Percentiles rank a stretch among this genome's conserved stretches.
phyloP scores from a whole-genome alignment of 2,888 invertebrate species.

The Hemicrepidius hirtus region DNA sequence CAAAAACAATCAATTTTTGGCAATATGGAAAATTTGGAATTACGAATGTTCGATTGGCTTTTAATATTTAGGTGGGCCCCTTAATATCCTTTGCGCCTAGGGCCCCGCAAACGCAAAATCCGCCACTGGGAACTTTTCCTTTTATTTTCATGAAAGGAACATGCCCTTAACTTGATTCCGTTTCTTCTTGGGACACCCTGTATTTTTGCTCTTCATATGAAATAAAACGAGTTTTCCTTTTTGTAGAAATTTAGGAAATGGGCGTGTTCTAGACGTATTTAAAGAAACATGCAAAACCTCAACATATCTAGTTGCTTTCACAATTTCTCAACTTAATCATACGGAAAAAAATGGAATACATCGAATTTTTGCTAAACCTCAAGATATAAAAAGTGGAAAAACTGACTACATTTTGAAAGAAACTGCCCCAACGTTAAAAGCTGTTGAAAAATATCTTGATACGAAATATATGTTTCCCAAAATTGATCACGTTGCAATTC shows the following conservation, averaged over 20 bases:
- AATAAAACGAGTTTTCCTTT: neutral
- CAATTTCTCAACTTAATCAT: constrained; percentile 82
- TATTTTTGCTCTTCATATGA: too few species aligned
- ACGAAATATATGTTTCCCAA: constrained; percentile 79
- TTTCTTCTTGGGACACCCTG: too few species aligned
- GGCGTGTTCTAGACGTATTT: constrained; percentile 16
- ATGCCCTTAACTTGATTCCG: too few species aligned
- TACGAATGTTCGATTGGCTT: too few species aligned
- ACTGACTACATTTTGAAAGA: constrained; percentile 71
- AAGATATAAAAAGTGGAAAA: constrained; percentile 71
- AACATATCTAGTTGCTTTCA: constrained; percentile 90
- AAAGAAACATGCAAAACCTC: constrained; percentile 79
- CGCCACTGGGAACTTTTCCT: too few species aligned
- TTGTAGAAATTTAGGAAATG: constrained; percentile 25
- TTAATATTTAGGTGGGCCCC: too few species aligned
- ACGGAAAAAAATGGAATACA: constrained; percentile 34
- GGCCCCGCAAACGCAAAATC: too few species aligned
- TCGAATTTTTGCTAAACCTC: constrained; percentile 69
- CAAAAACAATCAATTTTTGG: too few species aligned
- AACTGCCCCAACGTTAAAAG: constrained; percentile 71
- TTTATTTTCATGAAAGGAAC: too few species aligned
- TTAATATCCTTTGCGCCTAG: too few species aligned
- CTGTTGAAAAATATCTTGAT: constrained; percentile 76
- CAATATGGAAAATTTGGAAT: too few species aligned
- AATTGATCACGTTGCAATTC: constrained; percentile 89